Evolutionary conservation across 2,888 invertebrate species (phyloP), one percentile per base, ranked within the genome.

Genomic region (Xestia rhomboidea): DNA sequence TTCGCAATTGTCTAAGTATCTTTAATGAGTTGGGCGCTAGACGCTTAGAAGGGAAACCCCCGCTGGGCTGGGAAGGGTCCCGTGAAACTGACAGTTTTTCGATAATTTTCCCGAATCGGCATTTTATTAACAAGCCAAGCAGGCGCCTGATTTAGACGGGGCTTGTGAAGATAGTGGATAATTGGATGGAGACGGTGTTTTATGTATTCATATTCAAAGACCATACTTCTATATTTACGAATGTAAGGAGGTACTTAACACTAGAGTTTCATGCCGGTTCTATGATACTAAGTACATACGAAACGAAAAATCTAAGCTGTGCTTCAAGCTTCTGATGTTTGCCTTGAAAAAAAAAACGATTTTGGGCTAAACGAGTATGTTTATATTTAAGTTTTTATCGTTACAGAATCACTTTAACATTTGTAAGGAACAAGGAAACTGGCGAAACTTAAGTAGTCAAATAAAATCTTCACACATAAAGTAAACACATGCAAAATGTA

Each of bases 51-150:
- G 87, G 82, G 84, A 82, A 80, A 76, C 84, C 83, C 89, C 89
- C 60, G 88, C 89, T 84, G 89, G 44, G 84, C 38, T 54, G 67
- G 68, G 72, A 64, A 78, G 87, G 79, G 79, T 64, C 49, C 60
- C 27, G 82, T 89, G 89, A 83, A 79, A 87, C 77, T 89, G 89
- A 89, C 89, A 88, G 87, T 80, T 88, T 88, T 89, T 89, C 89
- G 87, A 86, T 88, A 85, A 88, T 86, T 89, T 89, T 75, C 80
- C 81, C 79, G 82, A 89, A 83, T 87, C 84, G 75, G 86, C 88
- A 79, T 86, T 87, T 86, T 89, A 83, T 88, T 88, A 89, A 89
- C 89, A 89, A 89, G 87, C 75, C 68, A 76, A 83, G 78, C 78
- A 79, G 73, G 73, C 66, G 73, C 64, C 88, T 88, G 88, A 71